phyloP scores from a whole-genome alignment of 2,797 vertebrate genomes.

The Huso huso region DNA sequence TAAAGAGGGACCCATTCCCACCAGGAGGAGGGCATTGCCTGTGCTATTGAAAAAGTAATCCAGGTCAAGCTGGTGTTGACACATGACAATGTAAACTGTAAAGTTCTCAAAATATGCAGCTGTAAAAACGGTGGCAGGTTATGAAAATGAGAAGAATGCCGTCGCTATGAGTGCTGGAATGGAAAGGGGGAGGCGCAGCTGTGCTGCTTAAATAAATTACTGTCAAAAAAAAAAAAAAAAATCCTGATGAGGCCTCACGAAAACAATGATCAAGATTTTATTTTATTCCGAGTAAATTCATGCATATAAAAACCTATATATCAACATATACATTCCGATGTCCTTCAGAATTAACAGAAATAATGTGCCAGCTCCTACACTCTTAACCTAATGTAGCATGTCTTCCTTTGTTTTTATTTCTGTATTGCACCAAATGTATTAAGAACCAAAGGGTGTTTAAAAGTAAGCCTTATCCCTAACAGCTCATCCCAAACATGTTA shows the following conservation, averaged over 20 bases:
- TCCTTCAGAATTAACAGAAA: constrained; percentile 37
- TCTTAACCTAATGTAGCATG: constrained; percentile 45
- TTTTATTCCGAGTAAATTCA: constrained; percentile 28
- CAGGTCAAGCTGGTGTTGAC: constrained; percentile 5
- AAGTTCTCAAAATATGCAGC: constrained; percentile 5
- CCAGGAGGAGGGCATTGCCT: background rate
- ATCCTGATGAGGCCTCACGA: background rate
- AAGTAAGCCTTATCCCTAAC: background rate
- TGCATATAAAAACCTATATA: constrained; percentile 19
- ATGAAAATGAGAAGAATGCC: constrained; percentile 2
- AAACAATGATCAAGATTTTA: constrained; percentile 2
- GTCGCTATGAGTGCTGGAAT: background rate
- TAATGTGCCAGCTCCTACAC: constrained; percentile 40
- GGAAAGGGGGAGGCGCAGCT: constrained; percentile 2
- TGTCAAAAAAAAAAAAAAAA: background rate
- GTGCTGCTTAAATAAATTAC: constrained; percentile 8
- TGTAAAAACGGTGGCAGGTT: background rate
- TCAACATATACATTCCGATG: constrained; percentile 25
- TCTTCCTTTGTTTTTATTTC: constrained; percentile 26
- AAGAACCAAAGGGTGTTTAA: background rate
- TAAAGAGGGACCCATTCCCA: constrained; percentile 29
- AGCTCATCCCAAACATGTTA: constrained; percentile 30
- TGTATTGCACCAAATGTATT: background rate
- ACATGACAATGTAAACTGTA: constrained; percentile 2
- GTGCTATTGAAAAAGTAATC: background rate